Evolutionary conservation across 2,113 vertebrate genomes (phyloP), one percentile per base, ranked within the genome.

Genomic region (Calonectris borealis): DNA sequence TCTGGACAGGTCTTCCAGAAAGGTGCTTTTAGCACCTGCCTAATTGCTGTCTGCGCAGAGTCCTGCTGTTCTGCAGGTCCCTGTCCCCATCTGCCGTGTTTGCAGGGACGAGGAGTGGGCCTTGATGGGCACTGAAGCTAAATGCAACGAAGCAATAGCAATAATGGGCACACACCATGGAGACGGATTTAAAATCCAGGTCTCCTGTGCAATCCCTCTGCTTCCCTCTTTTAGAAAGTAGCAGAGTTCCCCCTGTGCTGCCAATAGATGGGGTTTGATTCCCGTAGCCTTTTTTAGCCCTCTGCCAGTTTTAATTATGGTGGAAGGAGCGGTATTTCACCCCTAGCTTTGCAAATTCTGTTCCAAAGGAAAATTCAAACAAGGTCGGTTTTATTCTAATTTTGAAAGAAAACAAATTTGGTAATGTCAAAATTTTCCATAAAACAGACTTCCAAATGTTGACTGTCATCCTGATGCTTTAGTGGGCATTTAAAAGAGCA

Each of bases 341-440:
- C 64, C 57, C 49, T 29, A 40, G 29, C 18, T 49, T 49, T 85
- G 38, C n/a, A 94, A 80, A 87, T 54, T 80, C 80, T 87, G 11
- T 38, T 85, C 62, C 57, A 94, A 79, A 70, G 54, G 42, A 32
- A 93, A 93, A 92, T 73, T 90, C 51, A 86, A 81, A 88, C 36
- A 66, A 62, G n/a, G 54, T 48, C 51, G 64, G 10, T 51, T 88
- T 93, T 88, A 76, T 65, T 86, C 5, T 10, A 58, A 77, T 94
- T 93, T 83, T 92, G 75, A 95, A 96, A 88, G 78, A 93, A 96
- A 94, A 92, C 40, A 64, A 86, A 93, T 93, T 85, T 29, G 3
- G 36, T 66, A 70, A 92, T 51, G 40, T 70, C 71, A 72, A 77
- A 62, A 55, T 80, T 85, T 90, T 93, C 71, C 46, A 73, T 51